These are phyloP conservation scores for Parascotia fuliginaria DNA, from an alignment of 2,888 invertebrate species.

Conservation along the genomic window DNA sequence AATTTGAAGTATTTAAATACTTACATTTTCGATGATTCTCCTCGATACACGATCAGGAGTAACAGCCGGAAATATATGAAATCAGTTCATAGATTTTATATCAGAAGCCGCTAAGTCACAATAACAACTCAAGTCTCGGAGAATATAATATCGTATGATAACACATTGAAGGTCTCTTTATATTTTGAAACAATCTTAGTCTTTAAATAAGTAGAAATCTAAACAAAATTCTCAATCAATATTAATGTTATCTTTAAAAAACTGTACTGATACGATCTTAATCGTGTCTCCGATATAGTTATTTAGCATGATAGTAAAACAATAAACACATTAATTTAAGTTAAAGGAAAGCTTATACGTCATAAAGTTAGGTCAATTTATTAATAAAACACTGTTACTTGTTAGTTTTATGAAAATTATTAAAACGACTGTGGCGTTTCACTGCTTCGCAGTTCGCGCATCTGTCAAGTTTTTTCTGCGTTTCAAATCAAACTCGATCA, in stretches of 20 bases:
- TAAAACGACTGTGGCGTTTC: constrained; percentile 47
- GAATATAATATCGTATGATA: constrained; percentile 16
- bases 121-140: constrained; percentile 26
- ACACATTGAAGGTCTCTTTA: constrained; percentile 8
- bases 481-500: constrained; percentile 43
- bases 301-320: constrained; percentile 12
- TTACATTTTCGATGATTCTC: constrained; percentile 34
- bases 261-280: constrained; percentile 34
- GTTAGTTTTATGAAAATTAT: constrained; percentile 14
- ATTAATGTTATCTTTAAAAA: constrained; percentile 46
- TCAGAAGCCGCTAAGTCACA: constrained; percentile 33
- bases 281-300: constrained; percentile 23
- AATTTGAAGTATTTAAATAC: constrained; percentile 15
- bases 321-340: constrained; percentile 22
- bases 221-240: constrained; percentile 49
- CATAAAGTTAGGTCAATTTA: constrained; percentile 7
- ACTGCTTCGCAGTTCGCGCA: constrained; percentile 56
- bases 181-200: constrained; percentile 16
- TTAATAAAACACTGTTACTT: constrained; percentile 13
- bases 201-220: constrained; percentile 16
- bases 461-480: constrained; percentile 62
- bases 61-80: constrained; percentile 18
- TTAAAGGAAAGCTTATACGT: not conserved
- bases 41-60: constrained; percentile 13
- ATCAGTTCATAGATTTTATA: constrained; percentile 32